phyloP scores from a whole-genome alignment of 2,888 invertebrate genomes.

The Agriopis marginaria region DNA sequence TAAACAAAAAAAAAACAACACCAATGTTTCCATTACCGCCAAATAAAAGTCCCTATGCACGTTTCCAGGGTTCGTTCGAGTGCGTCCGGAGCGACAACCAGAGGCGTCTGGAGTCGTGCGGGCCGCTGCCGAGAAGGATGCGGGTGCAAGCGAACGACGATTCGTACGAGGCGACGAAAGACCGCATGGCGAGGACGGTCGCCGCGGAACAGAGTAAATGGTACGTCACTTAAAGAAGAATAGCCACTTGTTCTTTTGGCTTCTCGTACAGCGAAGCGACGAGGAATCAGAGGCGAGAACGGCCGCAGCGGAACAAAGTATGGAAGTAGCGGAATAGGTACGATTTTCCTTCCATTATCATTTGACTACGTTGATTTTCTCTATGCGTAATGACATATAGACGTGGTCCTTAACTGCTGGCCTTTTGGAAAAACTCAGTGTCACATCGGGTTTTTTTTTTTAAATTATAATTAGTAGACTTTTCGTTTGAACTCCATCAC shows the following conservation, averaged over 20 bases:
- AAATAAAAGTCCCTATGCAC: neutral
- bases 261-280: neutral
- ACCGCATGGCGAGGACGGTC: slow-evolving; percentile 96
- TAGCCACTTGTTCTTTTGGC: too few relatives aligned
- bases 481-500: too few relatives aligned
- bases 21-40: neutral
- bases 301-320: neutral
- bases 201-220: slow-evolving; percentile 97
- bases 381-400: too few relatives aligned
- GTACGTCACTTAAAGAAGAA: slow-evolving; percentile 71
- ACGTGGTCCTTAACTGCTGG: too few relatives aligned
- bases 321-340: too few relatives aligned
- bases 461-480: too few relatives aligned
- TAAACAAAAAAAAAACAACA: too few relatives aligned
- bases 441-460: too few relatives aligned
- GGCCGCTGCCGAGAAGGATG: slow-evolving; percentile 94
- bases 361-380: too few relatives aligned
- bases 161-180: slow-evolving; percentile 96
- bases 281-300: neutral
- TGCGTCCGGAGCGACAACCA: slow-evolving; percentile 89
- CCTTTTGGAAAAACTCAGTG: too few relatives aligned
- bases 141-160: slow-evolving; percentile 98
- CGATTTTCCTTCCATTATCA: too few relatives aligned
- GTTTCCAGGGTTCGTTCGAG: slow-evolving; percentile 95
- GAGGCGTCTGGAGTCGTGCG: slow-evolving; percentile 92